Evolutionary conservation across 2,113 vertebrate species (phyloP).

Genomic region (Hemiscyllium ocellatum): DNA sequence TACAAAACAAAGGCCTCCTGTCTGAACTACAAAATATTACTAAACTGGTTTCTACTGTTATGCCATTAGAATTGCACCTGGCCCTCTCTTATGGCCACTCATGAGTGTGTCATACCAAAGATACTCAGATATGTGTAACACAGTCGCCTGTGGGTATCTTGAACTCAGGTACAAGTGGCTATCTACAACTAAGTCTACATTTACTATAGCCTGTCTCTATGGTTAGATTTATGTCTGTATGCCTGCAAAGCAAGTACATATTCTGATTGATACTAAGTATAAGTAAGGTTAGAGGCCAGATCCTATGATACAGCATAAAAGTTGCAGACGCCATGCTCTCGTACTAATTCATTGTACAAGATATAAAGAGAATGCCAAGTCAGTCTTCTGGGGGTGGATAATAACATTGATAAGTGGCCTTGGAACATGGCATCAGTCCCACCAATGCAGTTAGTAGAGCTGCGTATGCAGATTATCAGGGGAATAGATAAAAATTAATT

Average conservation of each 20-base stretch:
- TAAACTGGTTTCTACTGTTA: neutral
- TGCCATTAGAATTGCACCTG: neutral
- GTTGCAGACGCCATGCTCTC: neutral
- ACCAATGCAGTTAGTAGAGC: neutral
- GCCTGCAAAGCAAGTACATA: neutral
- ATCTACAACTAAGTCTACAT: too few species aligned
- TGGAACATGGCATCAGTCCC: neutral
- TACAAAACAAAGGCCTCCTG: neutral
- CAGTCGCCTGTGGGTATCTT: neutral
- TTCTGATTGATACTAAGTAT: neutral
- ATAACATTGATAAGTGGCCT: neutral
- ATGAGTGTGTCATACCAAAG: neutral
- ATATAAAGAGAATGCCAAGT: neutral
- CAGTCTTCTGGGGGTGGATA: neutral
- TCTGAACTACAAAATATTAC: neutral
- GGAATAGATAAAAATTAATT: neutral
- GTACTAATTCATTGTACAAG: neutral
- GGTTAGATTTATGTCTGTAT: too few species aligned
- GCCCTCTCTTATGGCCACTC: neutral
- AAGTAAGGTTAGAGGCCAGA: neutral
- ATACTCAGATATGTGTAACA: neutral
- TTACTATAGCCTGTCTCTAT: too few species aligned
- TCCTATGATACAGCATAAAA: neutral
- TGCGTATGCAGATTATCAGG: neutral
- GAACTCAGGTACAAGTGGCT: neutral